Evolutionary conservation across 2,113 vertebrate species (phyloP).

Genomic region (Raphicerus campestris): DNA sequence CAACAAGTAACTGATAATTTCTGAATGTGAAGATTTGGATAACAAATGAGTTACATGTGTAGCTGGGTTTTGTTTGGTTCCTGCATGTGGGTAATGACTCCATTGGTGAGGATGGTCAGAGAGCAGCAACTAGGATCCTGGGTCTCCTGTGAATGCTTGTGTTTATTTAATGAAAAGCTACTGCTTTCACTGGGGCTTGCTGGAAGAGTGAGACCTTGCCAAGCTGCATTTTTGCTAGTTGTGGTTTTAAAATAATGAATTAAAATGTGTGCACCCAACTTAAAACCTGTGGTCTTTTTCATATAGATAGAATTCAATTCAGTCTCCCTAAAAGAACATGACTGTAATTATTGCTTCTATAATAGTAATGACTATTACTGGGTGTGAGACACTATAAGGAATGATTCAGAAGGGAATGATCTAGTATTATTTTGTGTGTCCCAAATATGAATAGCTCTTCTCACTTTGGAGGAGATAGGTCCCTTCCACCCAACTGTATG

Average conservation of each 20-base stretch:
- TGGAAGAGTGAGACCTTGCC: background rate
- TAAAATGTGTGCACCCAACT: background rate
- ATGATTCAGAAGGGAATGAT: background rate
- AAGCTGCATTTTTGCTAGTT: background rate
- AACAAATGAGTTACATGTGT: constrained; percentile 3
- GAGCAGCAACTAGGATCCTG: background rate
- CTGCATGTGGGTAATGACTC: background rate
- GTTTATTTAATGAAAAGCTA: background rate
- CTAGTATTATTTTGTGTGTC: background rate
- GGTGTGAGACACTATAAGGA: background rate
- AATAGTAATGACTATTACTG: too few species aligned
- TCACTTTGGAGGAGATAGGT: background rate
- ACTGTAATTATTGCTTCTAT: background rate
- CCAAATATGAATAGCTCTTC: background rate
- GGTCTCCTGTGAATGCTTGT: background rate
- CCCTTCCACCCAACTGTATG: background rate
- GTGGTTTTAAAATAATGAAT: background rate
- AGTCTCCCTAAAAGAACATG: background rate
- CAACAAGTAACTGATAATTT: constrained; percentile 24
- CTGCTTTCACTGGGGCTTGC: background rate
- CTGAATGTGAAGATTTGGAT: constrained; percentile 21
- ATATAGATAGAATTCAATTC: background rate
- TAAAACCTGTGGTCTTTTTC: background rate
- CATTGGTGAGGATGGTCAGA: background rate
- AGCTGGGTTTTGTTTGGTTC: background rate